Conservation (phyloP, 2,888 invertebrate species). For the Exephanes ischioxanthus region DNA sequence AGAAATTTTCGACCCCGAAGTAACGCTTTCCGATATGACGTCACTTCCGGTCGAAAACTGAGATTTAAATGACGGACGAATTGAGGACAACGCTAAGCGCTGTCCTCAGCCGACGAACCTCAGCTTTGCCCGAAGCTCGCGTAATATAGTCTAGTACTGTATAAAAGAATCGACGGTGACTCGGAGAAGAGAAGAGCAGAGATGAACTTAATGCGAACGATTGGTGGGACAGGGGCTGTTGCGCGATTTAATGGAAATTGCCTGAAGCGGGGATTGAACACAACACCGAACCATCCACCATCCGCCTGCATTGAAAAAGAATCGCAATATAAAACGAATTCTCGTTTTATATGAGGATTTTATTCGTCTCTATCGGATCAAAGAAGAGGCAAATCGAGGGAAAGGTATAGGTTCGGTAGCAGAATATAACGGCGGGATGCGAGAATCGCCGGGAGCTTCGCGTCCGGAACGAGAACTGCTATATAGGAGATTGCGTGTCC, state of each 20-base stretch:
- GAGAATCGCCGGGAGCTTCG: constrained; percentile 17
- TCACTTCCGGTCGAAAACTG: too few species aligned
- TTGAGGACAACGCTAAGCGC: too few species aligned
- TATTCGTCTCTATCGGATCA: constrained; percentile 41
- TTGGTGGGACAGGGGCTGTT: not conserved
- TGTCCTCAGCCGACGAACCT: too few species aligned
- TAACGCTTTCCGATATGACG: too few species aligned
- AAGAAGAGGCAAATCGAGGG: constrained; percentile 37
- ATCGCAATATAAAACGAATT: constrained; percentile 39
- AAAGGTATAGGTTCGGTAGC: not conserved
- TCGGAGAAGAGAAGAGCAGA: not conserved
- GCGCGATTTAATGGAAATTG: constrained; percentile 30
- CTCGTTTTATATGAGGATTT: constrained; percentile 39
- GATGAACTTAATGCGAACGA: not conserved
- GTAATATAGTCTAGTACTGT: not conserved
- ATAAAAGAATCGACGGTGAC: not conserved
- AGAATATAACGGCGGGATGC: not conserved
- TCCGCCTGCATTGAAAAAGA: constrained; percentile 23
- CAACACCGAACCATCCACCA: constrained; percentile 7
- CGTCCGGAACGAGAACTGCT: not conserved
- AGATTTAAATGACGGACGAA: too few species aligned
- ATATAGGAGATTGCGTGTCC: not conserved
- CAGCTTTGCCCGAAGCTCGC: too few species aligned
- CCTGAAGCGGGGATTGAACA: not conserved
- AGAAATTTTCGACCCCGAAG: too few species aligned